Percentiles rank a stretch among this genome's conserved stretches.
These are phyloP conservation scores for Sorex fumeus DNA, from an alignment of 2,113 vertebrate genomes.

Conservation along the genomic window DNA sequence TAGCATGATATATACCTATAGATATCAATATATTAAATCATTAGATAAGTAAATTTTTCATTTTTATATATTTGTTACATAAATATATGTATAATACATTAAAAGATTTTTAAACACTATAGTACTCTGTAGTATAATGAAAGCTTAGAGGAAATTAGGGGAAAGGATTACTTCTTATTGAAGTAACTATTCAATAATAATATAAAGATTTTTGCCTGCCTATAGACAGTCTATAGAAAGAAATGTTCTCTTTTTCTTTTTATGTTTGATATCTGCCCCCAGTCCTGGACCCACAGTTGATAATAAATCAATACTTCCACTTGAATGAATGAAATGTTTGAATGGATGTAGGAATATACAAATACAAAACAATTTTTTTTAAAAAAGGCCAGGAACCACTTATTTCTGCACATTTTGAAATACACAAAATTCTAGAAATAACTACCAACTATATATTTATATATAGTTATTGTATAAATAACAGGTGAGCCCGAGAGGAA, in stretches of 20 bases:
- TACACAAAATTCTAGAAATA: neutral
- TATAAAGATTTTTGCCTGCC: neutral
- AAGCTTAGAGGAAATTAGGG: neutral
- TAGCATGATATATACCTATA: too few relatives aligned
- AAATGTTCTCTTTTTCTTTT: neutral
- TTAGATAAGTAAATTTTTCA: too few relatives aligned
- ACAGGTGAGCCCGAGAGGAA: neutral
- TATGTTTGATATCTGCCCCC: neutral
- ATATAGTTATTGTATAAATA: neutral
- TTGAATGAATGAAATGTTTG: neutral
- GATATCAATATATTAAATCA: too few relatives aligned
- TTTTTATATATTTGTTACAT: neutral
- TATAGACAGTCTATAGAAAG: neutral
- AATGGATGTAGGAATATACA: neutral
- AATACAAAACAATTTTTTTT: neutral
- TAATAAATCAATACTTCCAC: neutral
- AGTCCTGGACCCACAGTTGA: neutral
- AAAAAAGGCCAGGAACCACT: neutral
- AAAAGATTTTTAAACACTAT: slow-evolving; percentile 10
- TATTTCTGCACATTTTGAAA: neutral
- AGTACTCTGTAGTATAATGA: neutral
- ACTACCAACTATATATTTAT: neutral
- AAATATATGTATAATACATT: neutral
- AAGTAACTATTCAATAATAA: neutral
- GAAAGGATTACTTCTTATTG: neutral